phyloP scores from a whole-genome alignment of 2,797 vertebrate species.

The Tokudaia tokunoshimensis region DNA sequence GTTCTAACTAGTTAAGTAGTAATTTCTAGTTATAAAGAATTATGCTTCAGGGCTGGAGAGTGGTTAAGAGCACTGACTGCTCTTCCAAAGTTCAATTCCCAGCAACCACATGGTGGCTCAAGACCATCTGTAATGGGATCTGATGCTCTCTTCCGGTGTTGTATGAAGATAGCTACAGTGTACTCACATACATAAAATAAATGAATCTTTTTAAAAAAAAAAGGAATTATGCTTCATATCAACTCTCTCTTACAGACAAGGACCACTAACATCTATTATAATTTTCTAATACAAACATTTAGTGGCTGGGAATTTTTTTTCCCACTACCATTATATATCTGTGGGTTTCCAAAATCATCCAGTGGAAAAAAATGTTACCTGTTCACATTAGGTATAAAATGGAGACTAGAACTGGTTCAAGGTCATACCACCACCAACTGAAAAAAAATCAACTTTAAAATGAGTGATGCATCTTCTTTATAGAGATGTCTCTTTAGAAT shows the following conservation, averaged over 20 bases:
- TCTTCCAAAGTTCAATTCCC: too few species aligned
- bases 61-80: too few species aligned
- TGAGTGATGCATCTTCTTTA: background rate
- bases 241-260: background rate
- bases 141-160: too few species aligned
- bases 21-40: slow-evolving; percentile 25
- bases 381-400: slow-evolving; percentile 42
- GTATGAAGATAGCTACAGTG: too few species aligned
- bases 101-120: too few species aligned
- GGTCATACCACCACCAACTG: slow-evolving; percentile 24
- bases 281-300: slow-evolving; percentile 31
- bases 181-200: too few species aligned
- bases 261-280: background rate
- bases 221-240: background rate
- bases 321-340: background rate
- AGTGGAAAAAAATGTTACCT: background rate
- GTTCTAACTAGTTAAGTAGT: slow-evolving; percentile 5
- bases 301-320: background rate
- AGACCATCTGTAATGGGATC: too few species aligned
- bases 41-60: background rate
- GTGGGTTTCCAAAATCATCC: slow-evolving; percentile 28
- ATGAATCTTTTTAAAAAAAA: too few species aligned
- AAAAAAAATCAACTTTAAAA: background rate
- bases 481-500: background rate
- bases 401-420: slow-evolving; percentile 55